phyloP scores from a whole-genome alignment of 1,140 invertebrate genomes.

The Maniola jurtina region DNA sequence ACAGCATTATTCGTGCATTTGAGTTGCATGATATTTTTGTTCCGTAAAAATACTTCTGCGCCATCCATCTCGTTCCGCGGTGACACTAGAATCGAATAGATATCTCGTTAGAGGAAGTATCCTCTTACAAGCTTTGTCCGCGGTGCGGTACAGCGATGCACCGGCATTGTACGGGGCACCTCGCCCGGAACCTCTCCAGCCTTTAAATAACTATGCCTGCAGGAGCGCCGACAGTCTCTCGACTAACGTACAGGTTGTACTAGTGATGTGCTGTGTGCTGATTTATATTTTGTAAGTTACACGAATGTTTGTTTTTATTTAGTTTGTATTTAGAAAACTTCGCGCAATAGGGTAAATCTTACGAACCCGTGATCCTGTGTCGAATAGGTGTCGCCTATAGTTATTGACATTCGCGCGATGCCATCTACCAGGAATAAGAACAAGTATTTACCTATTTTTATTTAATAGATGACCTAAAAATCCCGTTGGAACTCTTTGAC shows the following conservation, averaged over 20 bases:
- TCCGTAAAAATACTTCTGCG: background rate
- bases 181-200: conserved; percentile 58
- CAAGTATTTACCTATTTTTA: no score
- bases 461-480: no score
- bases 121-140: conserved; percentile 69
- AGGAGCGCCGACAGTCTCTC: conserved; percentile 53
- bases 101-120: conserved; percentile 73
- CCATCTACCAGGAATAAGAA: no score
- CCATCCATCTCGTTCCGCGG: background rate
- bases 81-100: conserved; percentile 50
- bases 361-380: no score
- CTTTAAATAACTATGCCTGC: conserved; percentile 64
- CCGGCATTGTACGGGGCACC: conserved; percentile 56
- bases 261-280: conserved; percentile 24
- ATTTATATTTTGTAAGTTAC: conserved; percentile 1
- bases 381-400: no score
- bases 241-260: conserved; percentile 16
- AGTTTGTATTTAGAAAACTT: background rate
- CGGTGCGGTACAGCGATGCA: conserved; percentile 55
- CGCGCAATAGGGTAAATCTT: no score
- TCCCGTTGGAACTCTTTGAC: no score
- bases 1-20: background rate
- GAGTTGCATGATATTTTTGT: background rate
- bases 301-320: background rate
- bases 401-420: no score